Percentiles rank a stretch among this genome's conserved stretches.
phyloP scores from a whole-genome alignment of 2,797 vertebrate genomes.

The Myoxocephalus aenaeus region DNA sequence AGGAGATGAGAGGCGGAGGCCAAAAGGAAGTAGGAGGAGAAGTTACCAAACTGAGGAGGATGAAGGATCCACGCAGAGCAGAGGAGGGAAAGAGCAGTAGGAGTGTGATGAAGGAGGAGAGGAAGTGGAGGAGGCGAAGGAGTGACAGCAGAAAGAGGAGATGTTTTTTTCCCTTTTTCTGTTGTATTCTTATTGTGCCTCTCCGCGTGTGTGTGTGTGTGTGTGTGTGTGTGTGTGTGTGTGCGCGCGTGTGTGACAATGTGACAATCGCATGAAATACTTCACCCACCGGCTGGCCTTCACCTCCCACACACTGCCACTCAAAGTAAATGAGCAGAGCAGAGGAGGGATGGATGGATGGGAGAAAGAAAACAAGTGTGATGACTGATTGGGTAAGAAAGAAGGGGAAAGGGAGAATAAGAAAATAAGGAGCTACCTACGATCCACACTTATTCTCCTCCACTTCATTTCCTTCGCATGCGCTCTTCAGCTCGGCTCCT shows the following conservation, averaged over 20 bases:
- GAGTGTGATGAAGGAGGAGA: slow-evolving; percentile 10
- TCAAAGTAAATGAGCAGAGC: slow-evolving; percentile 51
- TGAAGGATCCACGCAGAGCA: slow-evolving; percentile 21
- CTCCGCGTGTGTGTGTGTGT: background rate
- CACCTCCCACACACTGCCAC: slow-evolving; percentile 69
- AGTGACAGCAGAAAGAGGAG: slow-evolving; percentile 34
- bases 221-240: background rate
- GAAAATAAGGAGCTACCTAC: background rate
- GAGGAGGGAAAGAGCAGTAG: slow-evolving; percentile 16
- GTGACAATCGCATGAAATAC: slow-evolving; percentile 46
- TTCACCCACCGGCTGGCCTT: slow-evolving; percentile 65
- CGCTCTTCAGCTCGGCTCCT: slow-evolving; percentile 24
- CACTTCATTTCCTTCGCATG: slow-evolving; percentile 51
- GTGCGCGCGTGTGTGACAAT: slow-evolving; percentile 20
- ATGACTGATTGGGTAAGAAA: slow-evolving; percentile 34
- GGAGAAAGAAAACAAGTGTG: slow-evolving; percentile 2
- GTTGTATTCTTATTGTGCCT: slow-evolving; percentile 21
- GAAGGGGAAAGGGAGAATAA: slow-evolving; percentile 1
- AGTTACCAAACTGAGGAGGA: slow-evolving; percentile 31
- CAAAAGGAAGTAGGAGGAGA: slow-evolving; percentile 13
- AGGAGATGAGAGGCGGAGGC: slow-evolving; percentile 19
- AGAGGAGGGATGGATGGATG: slow-evolving; percentile 4
- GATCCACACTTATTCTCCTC: slow-evolving; percentile 29
- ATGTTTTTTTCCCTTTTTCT: slow-evolving; percentile 20
- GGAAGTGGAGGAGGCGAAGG: slow-evolving; percentile 8